Evolutionary conservation across 2,797 vertebrate species (phyloP).

Genomic region (Oreochromis mossambicus): DNA sequence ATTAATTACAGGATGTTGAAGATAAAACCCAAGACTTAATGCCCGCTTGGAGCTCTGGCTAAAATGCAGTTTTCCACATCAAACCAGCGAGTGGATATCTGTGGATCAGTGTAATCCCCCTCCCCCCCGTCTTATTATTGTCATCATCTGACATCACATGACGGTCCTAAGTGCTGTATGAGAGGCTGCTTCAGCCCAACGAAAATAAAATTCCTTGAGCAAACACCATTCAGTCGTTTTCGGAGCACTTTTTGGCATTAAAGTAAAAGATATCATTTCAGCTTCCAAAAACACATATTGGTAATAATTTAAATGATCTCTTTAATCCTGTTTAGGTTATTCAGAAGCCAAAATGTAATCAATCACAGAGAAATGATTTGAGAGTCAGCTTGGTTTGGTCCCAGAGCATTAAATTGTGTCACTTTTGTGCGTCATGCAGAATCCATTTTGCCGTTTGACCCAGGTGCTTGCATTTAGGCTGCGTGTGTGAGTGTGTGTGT

Average conservation of each 20-base stretch:
- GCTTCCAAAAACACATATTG: neutral
- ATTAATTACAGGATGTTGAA: slow-evolving; percentile 23
- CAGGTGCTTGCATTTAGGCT: slow-evolving; percentile 26
- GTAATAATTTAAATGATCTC: slow-evolving; percentile 1
- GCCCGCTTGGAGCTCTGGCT: slow-evolving; percentile 9
- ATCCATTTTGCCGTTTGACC: slow-evolving; percentile 31
- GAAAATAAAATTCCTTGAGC: slow-evolving; percentile 5
- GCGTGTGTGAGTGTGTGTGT: neutral
- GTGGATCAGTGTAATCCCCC: slow-evolving; percentile 34
- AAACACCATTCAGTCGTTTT: neutral
- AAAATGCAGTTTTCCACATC: neutral
- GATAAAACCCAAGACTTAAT: slow-evolving; percentile 12
- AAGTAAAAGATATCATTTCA: neutral
- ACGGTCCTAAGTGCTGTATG: neutral
- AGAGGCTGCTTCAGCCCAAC: slow-evolving; percentile 16
- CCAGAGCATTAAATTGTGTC: neutral
- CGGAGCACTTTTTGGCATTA: neutral
- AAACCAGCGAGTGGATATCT: slow-evolving; percentile 18
- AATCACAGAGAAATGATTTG: neutral
- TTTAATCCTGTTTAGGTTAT: neutral
- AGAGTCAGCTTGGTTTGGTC: neutral
- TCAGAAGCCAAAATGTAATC: neutral
- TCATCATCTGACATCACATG: slow-evolving; percentile 18
- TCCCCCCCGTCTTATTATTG: slow-evolving; percentile 11
- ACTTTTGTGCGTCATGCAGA: neutral